phyloP scores from a whole-genome alignment of 2,797 vertebrate species.

The Enteromius fasciolatus region DNA sequence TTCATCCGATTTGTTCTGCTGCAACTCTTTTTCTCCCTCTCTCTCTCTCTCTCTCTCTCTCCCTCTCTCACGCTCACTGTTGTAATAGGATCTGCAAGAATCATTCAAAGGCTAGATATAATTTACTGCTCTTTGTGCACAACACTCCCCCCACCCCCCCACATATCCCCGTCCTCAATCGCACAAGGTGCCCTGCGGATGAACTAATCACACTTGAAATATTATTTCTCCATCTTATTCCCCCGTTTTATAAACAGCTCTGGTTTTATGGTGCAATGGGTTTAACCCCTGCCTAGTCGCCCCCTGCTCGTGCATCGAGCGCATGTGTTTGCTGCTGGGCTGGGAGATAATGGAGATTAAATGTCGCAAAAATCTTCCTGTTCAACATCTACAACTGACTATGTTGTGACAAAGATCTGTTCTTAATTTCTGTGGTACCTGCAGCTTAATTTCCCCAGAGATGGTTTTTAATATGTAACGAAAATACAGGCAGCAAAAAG shows the following conservation, averaged over 20 bases:
- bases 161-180: constrained; percentile 74
- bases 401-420: constrained; percentile 49
- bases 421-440: constrained; percentile 61
- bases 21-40: constrained; percentile 66
- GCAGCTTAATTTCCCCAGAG: constrained; percentile 61
- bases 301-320: constrained; percentile 54
- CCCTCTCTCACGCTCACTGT: constrained; percentile 62
- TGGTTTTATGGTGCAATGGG: constrained; percentile 81
- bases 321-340: constrained; percentile 40
- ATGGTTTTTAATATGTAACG: constrained; percentile 51
- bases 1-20: constrained; percentile 86
- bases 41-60: not conserved
- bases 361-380: constrained; percentile 52
- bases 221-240: constrained; percentile 89
- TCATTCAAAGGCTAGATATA: constrained; percentile 90
- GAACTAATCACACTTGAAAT: constrained; percentile 90
- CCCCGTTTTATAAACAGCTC: constrained; percentile 84
- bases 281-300: constrained; percentile 80
- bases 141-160: constrained; percentile 69
- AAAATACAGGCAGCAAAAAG: constrained; percentile 52
- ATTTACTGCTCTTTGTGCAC: constrained; percentile 85
- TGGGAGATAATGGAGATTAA: constrained; percentile 58
- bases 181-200: constrained; percentile 86
- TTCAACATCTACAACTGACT: constrained; percentile 56
- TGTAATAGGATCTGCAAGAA: constrained; percentile 89